A percentile compares a stretch with the other conserved stretches of the same genome.
These are phyloP conservation scores for Dendropsophus ebraccatus DNA, from an alignment of 2,113 vertebrate genomes.

Conservation along the genomic window DNA sequence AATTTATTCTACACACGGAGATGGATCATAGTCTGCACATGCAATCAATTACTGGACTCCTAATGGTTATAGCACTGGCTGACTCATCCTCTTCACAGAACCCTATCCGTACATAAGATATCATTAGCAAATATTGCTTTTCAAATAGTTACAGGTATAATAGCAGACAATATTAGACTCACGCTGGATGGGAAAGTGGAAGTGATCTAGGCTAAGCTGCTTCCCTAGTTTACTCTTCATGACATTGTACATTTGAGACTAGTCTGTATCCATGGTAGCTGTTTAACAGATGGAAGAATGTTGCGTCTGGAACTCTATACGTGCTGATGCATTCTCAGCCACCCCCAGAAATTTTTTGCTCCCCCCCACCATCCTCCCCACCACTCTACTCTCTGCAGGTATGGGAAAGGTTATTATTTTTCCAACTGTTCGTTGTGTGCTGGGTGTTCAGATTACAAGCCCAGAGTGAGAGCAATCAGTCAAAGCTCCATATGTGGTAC, in stretches of 20 bases:
- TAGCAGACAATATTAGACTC: not conserved
- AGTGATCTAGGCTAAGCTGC: not conserved
- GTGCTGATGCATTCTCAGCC: not conserved
- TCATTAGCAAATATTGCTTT: not conserved
- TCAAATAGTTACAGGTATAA: not conserved
- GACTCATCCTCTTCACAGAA: constrained; percentile 8
- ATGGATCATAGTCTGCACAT: constrained; percentile 12
- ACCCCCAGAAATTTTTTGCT: not conserved
- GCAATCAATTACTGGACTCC: not conserved
- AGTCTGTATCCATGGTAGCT: constrained; percentile 23
- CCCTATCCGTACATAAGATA: constrained; percentile 6
- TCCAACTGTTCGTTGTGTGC: constrained; percentile 28
- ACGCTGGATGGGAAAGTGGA: not conserved
- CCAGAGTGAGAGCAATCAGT: constrained; percentile 21
- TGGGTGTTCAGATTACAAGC: constrained; percentile 35
- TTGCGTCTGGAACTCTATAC: constrained; percentile 25
- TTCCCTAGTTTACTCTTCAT: not conserved
- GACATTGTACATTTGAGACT: constrained; percentile 2
- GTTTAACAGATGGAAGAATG: constrained; percentile 36
- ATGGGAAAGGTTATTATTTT: constrained; percentile 36
- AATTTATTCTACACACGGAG: not conserved
- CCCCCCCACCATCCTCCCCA: not conserved
- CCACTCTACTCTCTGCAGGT: constrained; percentile 24
- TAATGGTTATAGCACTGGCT: constrained; percentile 2
- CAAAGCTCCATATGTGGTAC: constrained; percentile 12